Evolutionary conservation across 2,113 vertebrate genomes (phyloP), one percentile per base, ranked within the genome.

Genomic region (Leuciscus idus): DNA sequence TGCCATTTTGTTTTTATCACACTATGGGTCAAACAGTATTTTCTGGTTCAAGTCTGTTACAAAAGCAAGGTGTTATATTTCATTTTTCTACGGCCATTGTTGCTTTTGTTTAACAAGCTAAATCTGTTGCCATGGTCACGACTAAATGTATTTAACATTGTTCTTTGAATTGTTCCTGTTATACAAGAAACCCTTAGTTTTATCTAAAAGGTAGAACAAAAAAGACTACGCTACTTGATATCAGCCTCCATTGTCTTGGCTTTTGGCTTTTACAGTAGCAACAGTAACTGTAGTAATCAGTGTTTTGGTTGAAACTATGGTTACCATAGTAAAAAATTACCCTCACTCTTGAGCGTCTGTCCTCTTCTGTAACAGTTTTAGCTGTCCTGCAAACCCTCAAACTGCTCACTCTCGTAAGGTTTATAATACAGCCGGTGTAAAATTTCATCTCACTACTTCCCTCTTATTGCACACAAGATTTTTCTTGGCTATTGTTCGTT

Each of bases 401-500:
- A 79, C 57, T 64, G 80, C 62, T 74, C 79, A 39, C 43, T 86
- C 33, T 52, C 43, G n/a, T 59, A 84, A 33, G 59, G 81, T 73
- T 74, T 11, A 57, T 48, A 64, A 84, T 62, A 33, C 57, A 26
- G 21, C 30, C 4, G 48, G 50, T 61, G 39, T 68, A 66, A 57
- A 33, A 86, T 74, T 84, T 23, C 76, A 77, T 52, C 80, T 74
- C 23, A 46, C n/a, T 83, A 46, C 33, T 61, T 89, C 64, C 46
- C 75, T 78, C 48, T 84, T 55, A 83, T 52, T 55, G 10, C 39
- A 43, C 33, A 17, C 50, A 52, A 57, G 77, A 36, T 88, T 88
- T 85, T 81, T 83, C 83, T 81, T 84, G 77, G 52, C 28, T 87
- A 89, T 91, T 83, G 77, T 72, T 57, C 81, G 81, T 50, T 74